Evolutionary conservation across 1,140 invertebrate genomes (phyloP).

Genomic region (Anastatus disparis): DNA sequence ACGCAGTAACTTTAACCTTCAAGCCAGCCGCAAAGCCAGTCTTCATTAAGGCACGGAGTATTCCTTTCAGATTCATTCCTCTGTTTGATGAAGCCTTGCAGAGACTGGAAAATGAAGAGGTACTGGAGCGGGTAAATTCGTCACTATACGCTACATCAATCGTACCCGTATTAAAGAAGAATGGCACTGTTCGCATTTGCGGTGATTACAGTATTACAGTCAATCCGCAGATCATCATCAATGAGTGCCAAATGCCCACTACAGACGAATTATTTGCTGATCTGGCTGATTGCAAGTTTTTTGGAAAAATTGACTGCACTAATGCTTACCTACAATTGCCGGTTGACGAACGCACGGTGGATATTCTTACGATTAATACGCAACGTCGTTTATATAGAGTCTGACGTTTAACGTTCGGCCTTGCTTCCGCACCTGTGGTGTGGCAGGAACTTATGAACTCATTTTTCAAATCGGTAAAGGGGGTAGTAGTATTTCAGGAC

Average conservation of each 20-base stretch:
- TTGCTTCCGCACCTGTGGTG: neutral
- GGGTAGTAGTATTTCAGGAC: neutral
- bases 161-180: neutral
- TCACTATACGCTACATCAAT: neutral
- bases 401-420: neutral
- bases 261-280: neutral
- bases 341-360: neutral
- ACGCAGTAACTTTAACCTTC: neutral
- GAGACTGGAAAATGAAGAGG: neutral
- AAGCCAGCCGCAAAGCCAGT: neutral
- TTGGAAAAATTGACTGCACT: neutral
- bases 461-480: neutral
- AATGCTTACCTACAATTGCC: neutral
- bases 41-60: neutral
- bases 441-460: neutral
- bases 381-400: neutral
- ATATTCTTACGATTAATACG: slow-evolving; percentile 2
- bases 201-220: no score
- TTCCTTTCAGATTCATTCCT: neutral
- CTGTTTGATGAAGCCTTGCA: neutral
- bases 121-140: neutral
- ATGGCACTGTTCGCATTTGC: neutral
- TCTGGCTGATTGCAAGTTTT: neutral
- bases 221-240: neutral
- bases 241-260: neutral